A percentile compares a stretch with the other conserved stretches of the same genome.
phyloP scores from a whole-genome alignment of 2,797 vertebrate genomes.

The Protonibea diacanthus region DNA sequence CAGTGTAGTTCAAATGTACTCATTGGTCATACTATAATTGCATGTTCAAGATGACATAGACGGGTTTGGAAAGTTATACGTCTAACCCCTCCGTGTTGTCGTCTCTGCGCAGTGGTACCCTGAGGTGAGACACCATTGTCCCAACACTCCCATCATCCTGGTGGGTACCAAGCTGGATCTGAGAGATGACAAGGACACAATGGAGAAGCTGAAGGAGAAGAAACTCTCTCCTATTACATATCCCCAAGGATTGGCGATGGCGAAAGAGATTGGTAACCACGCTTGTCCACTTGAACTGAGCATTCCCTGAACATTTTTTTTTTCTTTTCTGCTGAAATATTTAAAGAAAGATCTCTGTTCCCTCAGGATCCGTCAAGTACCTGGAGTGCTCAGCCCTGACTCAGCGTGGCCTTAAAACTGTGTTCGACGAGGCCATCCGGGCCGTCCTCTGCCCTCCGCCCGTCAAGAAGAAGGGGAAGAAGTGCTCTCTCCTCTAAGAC shows the following conservation, averaged over 20 bases:
- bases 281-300: not conserved
- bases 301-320: not conserved
- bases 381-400: conserved; percentile 98
- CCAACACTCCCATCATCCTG: conserved; percentile 96
- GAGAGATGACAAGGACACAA: conserved; percentile 97
- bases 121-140: conserved; percentile 97
- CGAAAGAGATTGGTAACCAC: conserved; percentile 95
- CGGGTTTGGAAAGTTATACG: not conserved
- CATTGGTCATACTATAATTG: not conserved
- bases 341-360: not conserved
- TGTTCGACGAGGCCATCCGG: conserved; percentile 98
- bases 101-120: conserved; percentile 91
- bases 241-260: conserved; percentile 97
- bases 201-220: conserved; percentile 98
- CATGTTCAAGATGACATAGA: not conserved
- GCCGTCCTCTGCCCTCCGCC: conserved; percentile 97
- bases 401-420: conserved; percentile 98
- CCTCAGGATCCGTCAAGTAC: conserved; percentile 95
- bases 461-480: conserved; percentile 93
- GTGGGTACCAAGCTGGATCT: conserved; percentile 98
- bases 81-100: conserved; percentile 5
- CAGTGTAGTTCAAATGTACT: too few relatives aligned
- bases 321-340: not conserved
- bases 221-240: conserved; percentile 97
- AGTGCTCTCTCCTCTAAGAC: conserved; percentile 91